Evolutionary conservation across 1,140 invertebrate genomes (phyloP).

Genomic region (Eufriesea mexicana): DNA sequence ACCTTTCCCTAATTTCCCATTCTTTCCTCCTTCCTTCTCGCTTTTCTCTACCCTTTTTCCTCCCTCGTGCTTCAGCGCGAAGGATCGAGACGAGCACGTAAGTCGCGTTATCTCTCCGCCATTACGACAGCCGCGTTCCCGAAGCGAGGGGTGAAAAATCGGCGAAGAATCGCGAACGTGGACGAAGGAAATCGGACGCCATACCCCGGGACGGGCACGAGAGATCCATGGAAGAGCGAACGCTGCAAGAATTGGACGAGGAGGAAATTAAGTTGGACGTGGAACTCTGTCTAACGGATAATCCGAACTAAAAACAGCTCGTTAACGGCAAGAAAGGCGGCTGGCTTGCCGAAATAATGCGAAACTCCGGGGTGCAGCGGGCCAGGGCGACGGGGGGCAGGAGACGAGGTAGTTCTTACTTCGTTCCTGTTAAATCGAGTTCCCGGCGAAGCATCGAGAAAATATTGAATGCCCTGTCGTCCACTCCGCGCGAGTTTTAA

Average conservation of each 20-base stretch:
- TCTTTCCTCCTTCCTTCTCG: too few relatives aligned
- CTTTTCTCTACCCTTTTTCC: too few relatives aligned
- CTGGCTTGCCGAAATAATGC: slow-evolving; percentile 34
- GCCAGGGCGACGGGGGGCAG: too few relatives aligned
- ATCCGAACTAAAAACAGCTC: slow-evolving; percentile 41
- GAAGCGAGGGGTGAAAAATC: background rate
- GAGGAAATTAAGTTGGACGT: slow-evolving; percentile 12
- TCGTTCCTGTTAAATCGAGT: slow-evolving; percentile 48
- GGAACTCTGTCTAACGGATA: slow-evolving; percentile 15
- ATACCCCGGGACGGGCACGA: background rate
- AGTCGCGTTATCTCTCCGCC: background rate
- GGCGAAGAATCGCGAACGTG: background rate
- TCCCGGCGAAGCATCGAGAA: slow-evolving; percentile 20
- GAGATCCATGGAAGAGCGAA: too few relatives aligned
- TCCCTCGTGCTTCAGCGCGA: background rate
- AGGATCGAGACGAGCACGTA: background rate
- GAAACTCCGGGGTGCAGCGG: background rate
- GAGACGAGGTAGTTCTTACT: slow-evolving; percentile 16
- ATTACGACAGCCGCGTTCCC: too few relatives aligned
- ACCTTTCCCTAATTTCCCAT: too few relatives aligned
- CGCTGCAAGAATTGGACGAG: background rate
- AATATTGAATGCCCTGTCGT: slow-evolving; percentile 49
- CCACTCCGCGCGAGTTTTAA: slow-evolving; percentile 42
- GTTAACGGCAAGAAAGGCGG: slow-evolving; percentile 40
- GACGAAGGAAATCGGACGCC: background rate